A percentile compares a stretch with the other conserved stretches of the same genome.
These are phyloP conservation scores for Adelphocoris suturalis DNA, from an alignment of 2,888 invertebrate genomes.

Conservation along the genomic window DNA sequence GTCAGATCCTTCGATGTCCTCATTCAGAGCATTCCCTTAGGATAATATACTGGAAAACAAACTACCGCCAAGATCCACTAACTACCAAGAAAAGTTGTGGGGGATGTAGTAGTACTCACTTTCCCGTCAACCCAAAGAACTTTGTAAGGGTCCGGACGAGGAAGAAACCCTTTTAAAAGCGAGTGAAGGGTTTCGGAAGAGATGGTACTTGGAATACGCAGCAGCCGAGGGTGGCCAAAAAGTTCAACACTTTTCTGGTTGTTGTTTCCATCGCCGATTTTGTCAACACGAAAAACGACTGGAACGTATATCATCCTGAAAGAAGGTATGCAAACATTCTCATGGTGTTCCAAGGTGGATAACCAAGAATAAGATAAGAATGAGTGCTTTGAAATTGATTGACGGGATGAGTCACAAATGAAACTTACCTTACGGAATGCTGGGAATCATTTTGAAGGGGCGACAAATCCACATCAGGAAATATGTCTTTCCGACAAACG, in stretches of 20 bases:
- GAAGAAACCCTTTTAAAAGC: constrained; percentile 80
- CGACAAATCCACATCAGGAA: constrained; percentile 69
- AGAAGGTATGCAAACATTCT: neutral
- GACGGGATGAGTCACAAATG: too few relatives aligned
- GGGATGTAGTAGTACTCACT: constrained; percentile 75
- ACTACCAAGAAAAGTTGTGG: too few relatives aligned
- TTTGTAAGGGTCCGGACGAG: constrained; percentile 79
- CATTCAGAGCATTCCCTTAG: too few relatives aligned
- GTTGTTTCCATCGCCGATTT: constrained; percentile 79
- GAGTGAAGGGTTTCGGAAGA: constrained; percentile 80
- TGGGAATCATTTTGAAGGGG: constrained; percentile 37
- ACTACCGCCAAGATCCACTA: too few relatives aligned
- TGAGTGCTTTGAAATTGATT: neutral
- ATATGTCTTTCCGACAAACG: constrained; percentile 74
- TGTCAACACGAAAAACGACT: constrained; percentile 81
- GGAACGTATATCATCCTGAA: constrained; percentile 81
- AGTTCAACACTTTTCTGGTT: constrained; percentile 79
- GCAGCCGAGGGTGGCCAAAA: constrained; percentile 81
- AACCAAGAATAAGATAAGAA: neutral
- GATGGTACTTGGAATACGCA: constrained; percentile 81
- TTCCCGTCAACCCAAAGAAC: constrained; percentile 82
- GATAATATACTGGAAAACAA: too few relatives aligned
- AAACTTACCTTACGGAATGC: constrained; percentile 12
- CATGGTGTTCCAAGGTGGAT: neutral
- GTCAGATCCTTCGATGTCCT: too few relatives aligned